Base-by-base conservation (phyloP, 2,888 invertebrate species). In the Oegoconia quadripuncta region DNA sequence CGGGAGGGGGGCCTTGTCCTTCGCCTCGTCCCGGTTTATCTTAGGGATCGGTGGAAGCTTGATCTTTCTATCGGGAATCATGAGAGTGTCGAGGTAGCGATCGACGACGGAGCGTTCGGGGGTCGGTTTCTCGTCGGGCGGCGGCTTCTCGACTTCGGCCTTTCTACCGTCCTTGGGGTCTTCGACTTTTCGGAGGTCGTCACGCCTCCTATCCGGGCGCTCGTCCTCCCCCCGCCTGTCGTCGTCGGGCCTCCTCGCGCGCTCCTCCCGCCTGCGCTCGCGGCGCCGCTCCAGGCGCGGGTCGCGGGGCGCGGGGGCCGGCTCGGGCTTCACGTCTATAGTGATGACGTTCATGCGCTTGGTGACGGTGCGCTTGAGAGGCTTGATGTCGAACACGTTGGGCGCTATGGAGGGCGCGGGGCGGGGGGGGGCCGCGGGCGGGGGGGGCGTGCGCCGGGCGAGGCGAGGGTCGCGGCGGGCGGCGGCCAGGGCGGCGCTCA, bases 351-450 rank as follows among this genome's bases (percentile, higher is more conserved):
- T 83, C 32, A 77, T 82, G 42, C 83, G 71, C 37, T 86, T 84
- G 36, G 71, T 74, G 55, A 76, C 67, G n/a, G n/a, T n/a, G 39
- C 75, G 73, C 4, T 80, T 79, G 36, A 83, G 76, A 11, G 88
- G 74, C 50, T 82, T 83, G 73, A 88, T 82, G 70, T 89, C 80
- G 68, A 86, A 83, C 27, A 81, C 77, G 69, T 83, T 69, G 41
- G 81, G 64, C 4, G 82, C 77, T 48, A 83, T 75, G 56, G 74
- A 64, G 2, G 64, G 44, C 3, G 46, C 40, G 16, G 47, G 20
- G 16, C 41, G 25, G n/a, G 43, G 37, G 11, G 51, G 45, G 7
- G 41, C 40, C 28, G 52, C 49, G 42, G 50, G 51, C 17, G 58
- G 34, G 34, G 50, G n/a, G 17, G 31, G 25, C 29, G 39, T 33